Conservation (phyloP, 2,797 vertebrate species). For the Uromys caudimaculatus region DNA sequence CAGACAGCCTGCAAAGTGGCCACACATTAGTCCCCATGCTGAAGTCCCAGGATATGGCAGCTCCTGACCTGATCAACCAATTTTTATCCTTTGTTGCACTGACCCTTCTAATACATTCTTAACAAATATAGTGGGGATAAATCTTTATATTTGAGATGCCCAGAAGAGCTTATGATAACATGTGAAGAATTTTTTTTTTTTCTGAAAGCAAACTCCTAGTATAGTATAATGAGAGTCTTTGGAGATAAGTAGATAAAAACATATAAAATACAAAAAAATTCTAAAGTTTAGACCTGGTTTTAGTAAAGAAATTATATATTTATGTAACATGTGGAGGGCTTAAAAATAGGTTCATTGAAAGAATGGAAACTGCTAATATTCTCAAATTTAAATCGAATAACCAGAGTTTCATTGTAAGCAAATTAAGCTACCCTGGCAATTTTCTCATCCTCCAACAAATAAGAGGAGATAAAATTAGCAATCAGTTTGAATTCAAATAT, state of each 20-base stretch:
- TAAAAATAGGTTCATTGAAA: not conserved
- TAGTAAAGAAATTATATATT: constrained; percentile 26
- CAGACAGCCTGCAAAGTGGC: rapidly evolving
- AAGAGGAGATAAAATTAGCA: constrained; percentile 52
- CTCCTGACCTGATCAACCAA: not conserved
- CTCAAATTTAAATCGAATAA: constrained; percentile 41
- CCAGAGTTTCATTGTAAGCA: not conserved
- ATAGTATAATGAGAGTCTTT: constrained; percentile 1
- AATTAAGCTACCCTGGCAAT: not conserved
- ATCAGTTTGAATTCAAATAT: constrained; percentile 43
- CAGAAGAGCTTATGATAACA: not conserved
- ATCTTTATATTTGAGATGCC: constrained; percentile 33
- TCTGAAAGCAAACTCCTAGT: constrained; percentile 23
- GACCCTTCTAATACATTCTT: not conserved
- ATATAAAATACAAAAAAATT: not conserved
- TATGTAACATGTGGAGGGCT: not conserved
- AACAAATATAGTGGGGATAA: not conserved
- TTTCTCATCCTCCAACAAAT: constrained; percentile 53
- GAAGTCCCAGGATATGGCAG: not conserved
- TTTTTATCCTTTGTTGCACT: not conserved
- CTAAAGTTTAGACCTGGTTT: constrained; percentile 8
- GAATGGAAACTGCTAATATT: not conserved
- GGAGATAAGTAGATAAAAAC: constrained; percentile 13
- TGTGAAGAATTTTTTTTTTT: not conserved
- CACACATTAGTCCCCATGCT: not conserved